phyloP scores from a whole-genome alignment of 2,113 vertebrate genomes.

The Oreochromis niloticus region DNA sequence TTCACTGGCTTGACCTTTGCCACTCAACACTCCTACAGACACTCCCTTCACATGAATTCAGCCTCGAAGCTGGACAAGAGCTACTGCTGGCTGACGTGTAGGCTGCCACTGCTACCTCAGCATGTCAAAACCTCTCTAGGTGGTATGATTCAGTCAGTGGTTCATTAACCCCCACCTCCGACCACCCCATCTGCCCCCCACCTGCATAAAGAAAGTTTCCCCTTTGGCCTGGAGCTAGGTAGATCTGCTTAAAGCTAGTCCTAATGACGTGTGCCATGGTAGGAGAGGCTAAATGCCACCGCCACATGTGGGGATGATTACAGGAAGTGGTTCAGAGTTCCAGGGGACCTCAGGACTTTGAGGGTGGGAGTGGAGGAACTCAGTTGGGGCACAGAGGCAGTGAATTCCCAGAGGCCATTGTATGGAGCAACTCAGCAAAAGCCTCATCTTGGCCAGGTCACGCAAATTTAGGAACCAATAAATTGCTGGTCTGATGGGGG shows the following conservation, averaged over 20 bases:
- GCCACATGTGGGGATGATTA: conserved; percentile 75
- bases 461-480: conserved; percentile 60
- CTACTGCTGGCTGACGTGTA: conserved; percentile 14
- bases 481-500: conserved; percentile 39
- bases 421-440: conserved; percentile 61
- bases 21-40: conserved; percentile 58
- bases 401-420: conserved; percentile 67
- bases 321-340: conserved; percentile 69
- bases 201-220: conserved; percentile 56
- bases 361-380: conserved; percentile 12
- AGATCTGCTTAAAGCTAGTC: conserved; percentile 63
- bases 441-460: conserved; percentile 64
- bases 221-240: conserved; percentile 63
- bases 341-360: conserved; percentile 53
- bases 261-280: conserved; percentile 73
- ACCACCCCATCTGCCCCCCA: conserved; percentile 31
- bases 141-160: conserved; percentile 62
- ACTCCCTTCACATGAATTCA: conserved; percentile 53
- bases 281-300: conserved; percentile 62
- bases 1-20: conserved; percentile 66
- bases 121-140: conserved; percentile 69
- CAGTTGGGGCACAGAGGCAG: conserved; percentile 51
- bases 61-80: conserved; percentile 29
- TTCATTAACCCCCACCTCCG: conserved; percentile 57
- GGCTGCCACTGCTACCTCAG: conserved; percentile 52